Evolutionary conservation across 2,113 vertebrate genomes (phyloP).

Genomic region (Sapajus apella): DNA sequence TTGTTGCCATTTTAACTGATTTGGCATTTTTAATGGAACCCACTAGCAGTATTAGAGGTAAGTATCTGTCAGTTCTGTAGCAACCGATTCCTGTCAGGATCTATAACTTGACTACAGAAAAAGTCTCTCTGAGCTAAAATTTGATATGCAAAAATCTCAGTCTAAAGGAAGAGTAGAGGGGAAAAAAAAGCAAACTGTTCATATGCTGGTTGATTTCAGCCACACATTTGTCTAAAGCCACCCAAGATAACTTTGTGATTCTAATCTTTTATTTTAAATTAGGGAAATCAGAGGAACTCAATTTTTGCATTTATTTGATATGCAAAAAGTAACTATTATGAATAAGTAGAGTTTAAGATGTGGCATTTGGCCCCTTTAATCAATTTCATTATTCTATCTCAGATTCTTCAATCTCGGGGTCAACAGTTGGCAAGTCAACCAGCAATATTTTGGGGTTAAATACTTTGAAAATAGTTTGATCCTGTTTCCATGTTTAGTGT

Average conservation of each 20-base stretch:
- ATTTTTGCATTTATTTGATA: slow-evolving; percentile 39
- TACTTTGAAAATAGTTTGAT: slow-evolving; percentile 13
- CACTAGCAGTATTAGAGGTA: not conserved
- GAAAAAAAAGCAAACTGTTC: not conserved
- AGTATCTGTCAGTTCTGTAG: slow-evolving; percentile 28
- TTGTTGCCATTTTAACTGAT: slow-evolving; percentile 27
- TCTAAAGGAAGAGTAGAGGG: not conserved
- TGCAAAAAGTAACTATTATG: not conserved
- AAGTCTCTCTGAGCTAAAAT: not conserved
- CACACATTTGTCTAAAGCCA: not conserved
- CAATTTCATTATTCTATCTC: not conserved
- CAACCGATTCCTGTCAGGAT: not conserved
- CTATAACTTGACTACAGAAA: slow-evolving; percentile 6
- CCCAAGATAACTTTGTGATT: not conserved
- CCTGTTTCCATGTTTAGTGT: not conserved
- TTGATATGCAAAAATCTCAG: slow-evolving; percentile 36
- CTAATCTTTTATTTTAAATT: slow-evolving; percentile 33
- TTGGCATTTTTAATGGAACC: not conserved
- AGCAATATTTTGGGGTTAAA: slow-evolving; percentile 9
- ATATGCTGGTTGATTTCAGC: not conserved
- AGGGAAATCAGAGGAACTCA: not conserved
- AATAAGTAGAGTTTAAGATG: not conserved
- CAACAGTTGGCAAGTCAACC: not conserved
- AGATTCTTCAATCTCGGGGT: not conserved
- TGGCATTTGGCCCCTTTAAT: not conserved